Evolutionary conservation across 2,888 invertebrate genomes (phyloP).

Genomic region (Thysanoteuthis rhombus): DNA sequence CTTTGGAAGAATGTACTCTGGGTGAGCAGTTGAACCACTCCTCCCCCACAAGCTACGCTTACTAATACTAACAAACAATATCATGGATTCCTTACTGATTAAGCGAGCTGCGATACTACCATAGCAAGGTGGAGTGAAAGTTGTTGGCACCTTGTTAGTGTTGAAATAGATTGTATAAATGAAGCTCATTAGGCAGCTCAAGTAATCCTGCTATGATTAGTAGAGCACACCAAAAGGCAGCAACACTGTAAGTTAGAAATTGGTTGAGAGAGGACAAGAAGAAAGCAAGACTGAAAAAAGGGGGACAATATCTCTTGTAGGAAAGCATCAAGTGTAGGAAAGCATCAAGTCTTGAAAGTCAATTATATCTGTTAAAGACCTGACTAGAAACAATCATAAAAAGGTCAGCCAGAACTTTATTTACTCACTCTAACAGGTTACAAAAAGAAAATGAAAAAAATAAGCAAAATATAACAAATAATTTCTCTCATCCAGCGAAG

Average conservation of each 20-base stretch:
- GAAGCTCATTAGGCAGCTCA: no score
- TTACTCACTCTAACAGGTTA: neutral
- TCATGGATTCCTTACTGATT: no score
- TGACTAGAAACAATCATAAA: neutral
- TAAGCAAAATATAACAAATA: neutral
- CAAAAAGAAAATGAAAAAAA: neutral
- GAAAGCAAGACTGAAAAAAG: neutral
- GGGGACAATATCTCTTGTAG: neutral
- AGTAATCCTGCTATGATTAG: no score
- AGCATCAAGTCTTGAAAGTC: neutral
- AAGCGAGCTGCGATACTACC: no score
- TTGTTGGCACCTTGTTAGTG: no score
- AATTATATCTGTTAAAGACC: neutral
- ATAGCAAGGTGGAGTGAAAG: no score
- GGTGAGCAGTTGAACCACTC: no score
- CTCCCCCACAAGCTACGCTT: no score
- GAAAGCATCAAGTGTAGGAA: neutral
- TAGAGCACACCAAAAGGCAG: no score
- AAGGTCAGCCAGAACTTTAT: neutral
- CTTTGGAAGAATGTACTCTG: no score
- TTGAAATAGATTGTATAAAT: no score
- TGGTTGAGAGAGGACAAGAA: neutral
- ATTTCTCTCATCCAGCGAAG: neutral
- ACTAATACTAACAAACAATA: no score
- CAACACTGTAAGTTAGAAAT: neutral